Conservation (phyloP, 2,113 vertebrate species). For the Harpagus bidentatus region DNA sequence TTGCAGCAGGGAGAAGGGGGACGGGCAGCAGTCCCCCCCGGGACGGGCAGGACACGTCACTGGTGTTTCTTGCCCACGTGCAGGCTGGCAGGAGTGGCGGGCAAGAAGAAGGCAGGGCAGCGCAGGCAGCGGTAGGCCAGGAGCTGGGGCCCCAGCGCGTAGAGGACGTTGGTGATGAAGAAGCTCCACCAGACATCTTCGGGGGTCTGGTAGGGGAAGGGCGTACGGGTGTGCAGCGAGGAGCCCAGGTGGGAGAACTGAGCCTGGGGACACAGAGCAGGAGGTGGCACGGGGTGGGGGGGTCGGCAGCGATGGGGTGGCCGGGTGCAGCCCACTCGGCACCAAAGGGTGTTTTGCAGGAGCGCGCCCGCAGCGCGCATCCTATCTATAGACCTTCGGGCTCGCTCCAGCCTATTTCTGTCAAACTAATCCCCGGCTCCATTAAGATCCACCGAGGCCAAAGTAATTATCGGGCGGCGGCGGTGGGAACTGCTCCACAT, state of each 20-base stretch:
- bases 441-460: not conserved
- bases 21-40: not conserved
- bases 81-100: not conserved
- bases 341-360: not conserved
- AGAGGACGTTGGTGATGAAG: conserved; percentile 75
- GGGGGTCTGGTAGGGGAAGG: conserved; percentile 82
- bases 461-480: not conserved
- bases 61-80: conserved; percentile 76
- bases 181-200: conserved; percentile 71
- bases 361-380: not conserved
- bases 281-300: not conserved
- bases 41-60: not conserved
- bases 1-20: fast-evolving
- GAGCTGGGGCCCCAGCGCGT: conserved; percentile 73
- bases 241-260: conserved; percentile 87
- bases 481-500: not conserved
- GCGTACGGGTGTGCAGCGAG: conserved; percentile 80
- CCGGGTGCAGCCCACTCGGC: not conserved
- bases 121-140: conserved; percentile 77
- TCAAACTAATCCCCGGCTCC: not conserved
- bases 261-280: conserved; percentile 65
- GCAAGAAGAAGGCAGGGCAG: conserved; percentile 79
- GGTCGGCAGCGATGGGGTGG: fast-evolving
- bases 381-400: not conserved
- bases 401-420: not conserved